Evolutionary conservation across 2,113 vertebrate genomes (phyloP).

Genomic region (Cynoglossus semilaevis): DNA sequence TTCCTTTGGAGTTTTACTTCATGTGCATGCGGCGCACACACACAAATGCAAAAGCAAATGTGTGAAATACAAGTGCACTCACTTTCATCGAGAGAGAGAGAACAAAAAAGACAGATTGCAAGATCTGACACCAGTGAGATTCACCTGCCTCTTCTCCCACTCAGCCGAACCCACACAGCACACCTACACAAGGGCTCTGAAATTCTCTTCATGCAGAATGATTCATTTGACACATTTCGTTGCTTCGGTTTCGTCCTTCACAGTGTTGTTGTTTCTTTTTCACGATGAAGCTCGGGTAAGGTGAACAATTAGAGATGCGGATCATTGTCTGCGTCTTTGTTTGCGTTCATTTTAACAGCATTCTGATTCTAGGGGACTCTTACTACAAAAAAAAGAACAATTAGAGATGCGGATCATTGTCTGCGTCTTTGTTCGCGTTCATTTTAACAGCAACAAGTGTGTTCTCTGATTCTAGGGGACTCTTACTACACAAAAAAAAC

Average conservation of each 20-base stretch:
- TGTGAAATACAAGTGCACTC: conserved; percentile 5
- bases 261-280: conserved; percentile 31
- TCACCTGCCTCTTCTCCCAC: conserved; percentile 70
- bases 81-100: conserved; percentile 7
- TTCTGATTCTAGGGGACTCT: too few species aligned
- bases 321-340: conserved; percentile 27
- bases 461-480: too few species aligned
- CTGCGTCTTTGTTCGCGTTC: conserved; percentile 17
- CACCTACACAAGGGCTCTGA: conserved; percentile 59
- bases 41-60: not conserved
- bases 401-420: conserved; percentile 12
- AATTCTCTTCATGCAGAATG: conserved; percentile 47
- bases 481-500: too few species aligned
- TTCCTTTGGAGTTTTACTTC: conserved; percentile 48
- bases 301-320: not conserved
- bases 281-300: too few species aligned
- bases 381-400: not conserved
- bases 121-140: conserved; percentile 59
- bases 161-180: conserved; percentile 65
- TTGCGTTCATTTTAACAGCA: conserved; percentile 16
- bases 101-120: conserved; percentile 41
- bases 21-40: conserved; percentile 30
- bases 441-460: conserved; percentile 40
- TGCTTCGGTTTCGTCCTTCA: conserved; percentile 44
- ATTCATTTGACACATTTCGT: conserved; percentile 53